Evolutionary conservation across 2,888 invertebrate genomes (phyloP).

Genomic region (Lithophane socia): DNA sequence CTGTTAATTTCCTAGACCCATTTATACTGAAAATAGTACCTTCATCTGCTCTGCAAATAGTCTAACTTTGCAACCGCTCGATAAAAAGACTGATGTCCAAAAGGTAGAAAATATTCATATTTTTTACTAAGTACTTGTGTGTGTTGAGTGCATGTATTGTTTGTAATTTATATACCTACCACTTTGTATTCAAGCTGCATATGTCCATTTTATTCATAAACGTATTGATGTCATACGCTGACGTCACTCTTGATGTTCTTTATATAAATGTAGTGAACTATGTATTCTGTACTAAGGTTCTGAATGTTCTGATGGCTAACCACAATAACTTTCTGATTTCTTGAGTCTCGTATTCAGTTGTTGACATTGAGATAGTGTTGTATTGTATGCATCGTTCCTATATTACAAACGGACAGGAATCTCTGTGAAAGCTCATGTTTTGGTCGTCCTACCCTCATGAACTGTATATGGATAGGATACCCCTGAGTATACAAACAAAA

Average conservation of each 20-base stretch:
- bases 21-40: not conserved
- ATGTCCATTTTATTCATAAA: conserved; percentile 40
- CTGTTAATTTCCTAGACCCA: not conserved
- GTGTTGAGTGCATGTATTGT: not conserved
- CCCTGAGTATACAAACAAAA: too few species aligned
- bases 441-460: not conserved
- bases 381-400: not conserved
- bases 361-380: not conserved
- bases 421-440: not conserved
- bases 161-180: not conserved
- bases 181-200: conserved; percentile 51
- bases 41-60: not conserved
- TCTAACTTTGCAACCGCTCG: conserved; percentile 6
- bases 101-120: not conserved
- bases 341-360: not conserved
- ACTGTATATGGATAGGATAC: too few species aligned
- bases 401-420: not conserved
- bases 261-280: conserved; percentile 14
- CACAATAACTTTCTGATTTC: conserved; percentile 7
- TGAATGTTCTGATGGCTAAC: conserved; percentile 4
- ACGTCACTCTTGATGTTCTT: conserved; percentile 34
- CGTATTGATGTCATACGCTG: conserved; percentile 47
- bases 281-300: not conserved
- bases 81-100: not conserved
- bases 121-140: not conserved